Evolutionary conservation across 2,797 vertebrate genomes (phyloP).

Genomic region (Etheostoma perlongum): DNA sequence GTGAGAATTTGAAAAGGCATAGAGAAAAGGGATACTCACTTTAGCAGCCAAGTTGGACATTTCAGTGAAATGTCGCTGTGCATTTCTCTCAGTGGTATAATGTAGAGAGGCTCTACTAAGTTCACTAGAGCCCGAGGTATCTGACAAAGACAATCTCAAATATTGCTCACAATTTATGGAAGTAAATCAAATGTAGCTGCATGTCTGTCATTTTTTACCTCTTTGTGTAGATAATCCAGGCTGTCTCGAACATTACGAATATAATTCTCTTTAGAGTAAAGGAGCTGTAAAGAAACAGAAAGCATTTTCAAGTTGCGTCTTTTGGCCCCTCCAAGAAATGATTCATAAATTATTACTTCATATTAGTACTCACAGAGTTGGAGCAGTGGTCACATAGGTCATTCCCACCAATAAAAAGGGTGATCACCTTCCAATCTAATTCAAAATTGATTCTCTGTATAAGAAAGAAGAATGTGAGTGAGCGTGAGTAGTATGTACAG

Average conservation of each 20-base stretch:
- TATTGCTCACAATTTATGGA: neutral
- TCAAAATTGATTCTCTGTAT: constrained; percentile 87
- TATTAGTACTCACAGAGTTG: constrained; percentile 87
- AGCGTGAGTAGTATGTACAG: neutral
- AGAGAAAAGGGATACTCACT: constrained; percentile 65
- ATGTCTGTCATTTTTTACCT: constrained; percentile 76
- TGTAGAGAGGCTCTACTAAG: constrained; percentile 85
- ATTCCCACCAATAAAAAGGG: constrained; percentile 87
- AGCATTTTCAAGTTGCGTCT: neutral
- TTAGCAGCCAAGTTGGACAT: constrained; percentile 86
- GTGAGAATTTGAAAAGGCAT: neutral
- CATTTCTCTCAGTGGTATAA: constrained; percentile 83
- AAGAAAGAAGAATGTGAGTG: constrained; percentile 18
- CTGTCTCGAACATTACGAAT: constrained; percentile 78
- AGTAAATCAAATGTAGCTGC: neutral
- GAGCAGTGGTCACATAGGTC: constrained; percentile 91
- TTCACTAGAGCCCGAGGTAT: constrained; percentile 92
- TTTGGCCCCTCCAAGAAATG: neutral
- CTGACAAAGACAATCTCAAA: constrained; percentile 70
- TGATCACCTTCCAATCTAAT: constrained; percentile 94
- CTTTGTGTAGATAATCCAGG: constrained; percentile 89
- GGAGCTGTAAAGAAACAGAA: constrained; percentile 74
- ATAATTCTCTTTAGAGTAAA: constrained; percentile 86
- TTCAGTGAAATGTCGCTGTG: constrained; percentile 77
- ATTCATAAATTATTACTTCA: neutral